Conservation (phyloP, 1,140 invertebrate genomes). For the Oryctes rhinoceros region DNA sequence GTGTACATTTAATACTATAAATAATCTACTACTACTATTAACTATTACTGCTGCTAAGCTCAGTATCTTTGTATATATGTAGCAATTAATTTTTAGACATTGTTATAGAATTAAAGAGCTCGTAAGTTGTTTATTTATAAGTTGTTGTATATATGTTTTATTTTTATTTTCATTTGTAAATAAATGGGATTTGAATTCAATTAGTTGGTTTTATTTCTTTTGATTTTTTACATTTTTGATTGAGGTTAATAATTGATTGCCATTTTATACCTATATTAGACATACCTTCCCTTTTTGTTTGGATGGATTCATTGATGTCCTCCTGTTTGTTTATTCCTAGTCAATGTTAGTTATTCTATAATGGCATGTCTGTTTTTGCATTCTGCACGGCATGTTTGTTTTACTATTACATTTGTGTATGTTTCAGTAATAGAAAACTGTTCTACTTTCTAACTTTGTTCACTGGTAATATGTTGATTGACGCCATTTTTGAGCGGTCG, state of each 20-base stretch:
- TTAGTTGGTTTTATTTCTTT: constrained; percentile 54
- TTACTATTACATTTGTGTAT: constrained; percentile 11
- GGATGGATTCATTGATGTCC: not conserved
- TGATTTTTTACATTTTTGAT: constrained; percentile 47
- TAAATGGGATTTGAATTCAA: constrained; percentile 59
- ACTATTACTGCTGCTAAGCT: not conserved
- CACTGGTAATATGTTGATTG: too few species aligned
- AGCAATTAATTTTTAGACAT: constrained; percentile 37
- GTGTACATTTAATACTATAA: constrained; percentile 31
- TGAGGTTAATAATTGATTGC: constrained; percentile 29
- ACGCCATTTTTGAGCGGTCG: too few species aligned
- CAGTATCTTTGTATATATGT: constrained; percentile 40
- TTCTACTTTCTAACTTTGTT: too few species aligned
- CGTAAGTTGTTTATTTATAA: constrained; percentile 52
- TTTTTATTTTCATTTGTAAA: constrained; percentile 59
- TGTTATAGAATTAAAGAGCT: constrained; percentile 40
- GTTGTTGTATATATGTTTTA: constrained; percentile 58
- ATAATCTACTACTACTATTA: not conserved
- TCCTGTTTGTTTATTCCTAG: constrained; percentile 14
- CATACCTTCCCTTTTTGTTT: constrained; percentile 8
- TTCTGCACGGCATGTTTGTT: constrained; percentile 27
- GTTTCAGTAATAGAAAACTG: not conserved
- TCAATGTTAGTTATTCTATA: constrained; percentile 8
- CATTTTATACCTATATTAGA: not conserved
- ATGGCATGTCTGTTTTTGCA: constrained; percentile 34